phyloP scores from a whole-genome alignment of 1,140 invertebrate species.

The Heliconius hermathena region DNA sequence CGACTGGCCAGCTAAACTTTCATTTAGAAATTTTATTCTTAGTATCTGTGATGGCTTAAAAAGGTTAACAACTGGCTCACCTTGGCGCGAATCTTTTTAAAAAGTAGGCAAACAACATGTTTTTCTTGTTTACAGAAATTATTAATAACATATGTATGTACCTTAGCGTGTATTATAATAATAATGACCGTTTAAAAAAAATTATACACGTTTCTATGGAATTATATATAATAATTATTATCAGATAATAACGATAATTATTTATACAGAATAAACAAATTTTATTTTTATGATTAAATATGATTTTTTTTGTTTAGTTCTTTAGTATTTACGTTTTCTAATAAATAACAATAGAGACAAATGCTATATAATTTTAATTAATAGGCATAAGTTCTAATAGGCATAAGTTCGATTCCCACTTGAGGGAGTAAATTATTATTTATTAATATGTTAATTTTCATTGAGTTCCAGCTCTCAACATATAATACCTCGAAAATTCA shows the following conservation, averaged over 20 bases:
- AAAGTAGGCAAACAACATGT: neutral
- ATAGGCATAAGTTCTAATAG: too few relatives aligned
- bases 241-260: neutral
- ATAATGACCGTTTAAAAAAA: neutral
- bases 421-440: too few relatives aligned
- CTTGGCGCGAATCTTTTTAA: conserved; percentile 13
- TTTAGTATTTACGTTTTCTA: too few relatives aligned
- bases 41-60: conserved; percentile 9
- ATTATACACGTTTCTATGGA: neutral
- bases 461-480: too few relatives aligned
- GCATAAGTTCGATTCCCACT: too few relatives aligned
- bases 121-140: conserved; percentile 9
- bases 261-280: neutral
- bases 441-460: too few relatives aligned
- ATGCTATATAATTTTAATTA: too few relatives aligned
- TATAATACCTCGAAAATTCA: too few relatives aligned
- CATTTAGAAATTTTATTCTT: neutral
- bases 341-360: too few relatives aligned
- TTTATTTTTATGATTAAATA: neutral
- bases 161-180: neutral
- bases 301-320: neutral
- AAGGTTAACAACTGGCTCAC: conserved; percentile 27
- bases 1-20: neutral
- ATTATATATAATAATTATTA: neutral
- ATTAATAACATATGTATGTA: neutral